Evolutionary conservation across 1,140 invertebrate species (phyloP).

Genomic region (Saccostrea cuccullata): DNA sequence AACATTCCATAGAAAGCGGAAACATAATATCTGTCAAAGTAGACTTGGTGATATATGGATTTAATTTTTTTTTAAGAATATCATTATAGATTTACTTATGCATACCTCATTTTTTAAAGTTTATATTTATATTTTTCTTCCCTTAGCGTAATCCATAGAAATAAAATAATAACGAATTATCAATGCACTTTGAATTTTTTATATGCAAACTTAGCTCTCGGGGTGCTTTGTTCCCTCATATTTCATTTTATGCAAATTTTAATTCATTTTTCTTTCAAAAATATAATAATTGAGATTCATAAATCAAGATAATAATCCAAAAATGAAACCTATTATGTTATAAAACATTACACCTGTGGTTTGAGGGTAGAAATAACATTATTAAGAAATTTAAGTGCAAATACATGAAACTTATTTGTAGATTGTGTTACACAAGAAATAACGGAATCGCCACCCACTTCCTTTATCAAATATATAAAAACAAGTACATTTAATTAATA

Average conservation of each 20-base stretch:
- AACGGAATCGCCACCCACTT: background rate
- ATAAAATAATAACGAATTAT: too few species aligned
- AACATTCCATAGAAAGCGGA: too few species aligned
- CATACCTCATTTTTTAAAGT: too few species aligned
- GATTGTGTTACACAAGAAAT: background rate
- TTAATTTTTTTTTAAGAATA: too few species aligned
- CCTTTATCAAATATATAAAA: background rate
- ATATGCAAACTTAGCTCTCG: background rate
- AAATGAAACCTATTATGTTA: slow-evolving; percentile 18
- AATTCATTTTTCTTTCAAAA: background rate
- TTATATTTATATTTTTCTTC: too few species aligned
- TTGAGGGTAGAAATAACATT: background rate
- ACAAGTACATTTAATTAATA: background rate
- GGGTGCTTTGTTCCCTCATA: background rate
- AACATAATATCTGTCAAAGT: too few species aligned
- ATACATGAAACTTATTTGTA: background rate
- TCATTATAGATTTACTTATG: too few species aligned
- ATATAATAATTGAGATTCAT: slow-evolving; percentile 19
- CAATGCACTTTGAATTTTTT: background rate
- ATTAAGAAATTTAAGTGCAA: background rate
- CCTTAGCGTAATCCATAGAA: too few species aligned
- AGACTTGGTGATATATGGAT: too few species aligned
- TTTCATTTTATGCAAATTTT: slow-evolving; percentile 24
- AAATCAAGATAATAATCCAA: slow-evolving; percentile 27
- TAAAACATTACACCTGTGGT: slow-evolving; percentile 14